These are phyloP conservation scores for Leptopilina boulardi DNA, from an alignment of 1,140 invertebrate species.

Conservation along the genomic window DNA sequence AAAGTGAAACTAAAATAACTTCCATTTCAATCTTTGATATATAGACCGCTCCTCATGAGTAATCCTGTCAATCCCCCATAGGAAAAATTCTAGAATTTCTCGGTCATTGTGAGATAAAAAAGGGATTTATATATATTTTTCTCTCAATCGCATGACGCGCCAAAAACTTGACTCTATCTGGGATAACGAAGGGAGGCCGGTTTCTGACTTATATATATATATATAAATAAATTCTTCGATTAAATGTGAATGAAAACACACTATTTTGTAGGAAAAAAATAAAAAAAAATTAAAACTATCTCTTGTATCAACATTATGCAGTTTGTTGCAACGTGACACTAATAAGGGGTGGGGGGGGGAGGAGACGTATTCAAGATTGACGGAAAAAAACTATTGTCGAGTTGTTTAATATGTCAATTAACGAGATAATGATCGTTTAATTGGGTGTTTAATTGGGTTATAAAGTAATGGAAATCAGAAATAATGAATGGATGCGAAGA, in stretches of 20 bases:
- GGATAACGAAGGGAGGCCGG: slow-evolving; percentile 26
- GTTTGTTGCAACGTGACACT: not conserved
- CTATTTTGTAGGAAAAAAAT: no score
- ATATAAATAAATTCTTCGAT: slow-evolving; percentile 16
- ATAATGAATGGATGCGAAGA: not conserved
- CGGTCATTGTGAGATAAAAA: slow-evolving; percentile 38
- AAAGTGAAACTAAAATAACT: slow-evolving; percentile 50
- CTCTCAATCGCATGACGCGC: slow-evolving; percentile 3
- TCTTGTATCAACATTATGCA: not conserved
- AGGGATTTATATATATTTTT: slow-evolving; percentile 43
- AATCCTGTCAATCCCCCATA: slow-evolving; percentile 49
- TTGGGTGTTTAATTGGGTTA: slow-evolving; percentile 34
- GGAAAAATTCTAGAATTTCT: slow-evolving; percentile 50
- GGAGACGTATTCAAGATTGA: no score
- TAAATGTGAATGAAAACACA: slow-evolving; percentile 17
- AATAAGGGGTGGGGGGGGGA: no score
- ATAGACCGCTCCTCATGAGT: slow-evolving; percentile 44
- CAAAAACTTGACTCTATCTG: slow-evolving; percentile 15
- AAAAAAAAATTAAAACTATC: slow-evolving; percentile 18
- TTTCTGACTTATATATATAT: no score
- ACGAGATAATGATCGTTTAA: not conserved
- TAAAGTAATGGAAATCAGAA: not conserved
- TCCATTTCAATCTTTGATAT: slow-evolving; percentile 42
- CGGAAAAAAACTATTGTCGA: not conserved
- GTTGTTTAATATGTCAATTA: slow-evolving; percentile 28